phyloP scores from a whole-genome alignment of 2,888 invertebrate genomes.

The Rapana venosa region DNA sequence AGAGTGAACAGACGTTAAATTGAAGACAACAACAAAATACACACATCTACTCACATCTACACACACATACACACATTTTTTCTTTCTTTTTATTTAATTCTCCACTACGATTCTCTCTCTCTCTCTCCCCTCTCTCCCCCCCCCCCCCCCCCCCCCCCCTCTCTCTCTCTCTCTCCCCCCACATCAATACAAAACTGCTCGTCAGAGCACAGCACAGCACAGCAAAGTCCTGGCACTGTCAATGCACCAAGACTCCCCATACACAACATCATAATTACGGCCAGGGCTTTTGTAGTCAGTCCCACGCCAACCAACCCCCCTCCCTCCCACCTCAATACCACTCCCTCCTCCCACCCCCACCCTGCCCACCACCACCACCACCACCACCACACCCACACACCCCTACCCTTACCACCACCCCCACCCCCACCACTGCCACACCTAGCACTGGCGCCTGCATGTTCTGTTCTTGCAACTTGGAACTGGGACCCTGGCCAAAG shows the following conservation, averaged over 20 bases:
- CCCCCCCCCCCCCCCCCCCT: too few relatives aligned
- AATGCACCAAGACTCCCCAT: neutral
- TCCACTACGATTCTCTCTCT: too few relatives aligned
- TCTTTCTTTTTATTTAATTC: too few relatives aligned
- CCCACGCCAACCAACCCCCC: neutral
- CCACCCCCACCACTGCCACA: neutral
- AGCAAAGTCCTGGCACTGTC: neutral
- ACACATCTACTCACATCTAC: neutral
- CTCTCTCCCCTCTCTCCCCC: too few relatives aligned
- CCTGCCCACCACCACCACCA: neutral
- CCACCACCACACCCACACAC: neutral
- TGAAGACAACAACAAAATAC: neutral
- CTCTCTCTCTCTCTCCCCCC: too few relatives aligned
- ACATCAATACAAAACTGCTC: too few relatives aligned
- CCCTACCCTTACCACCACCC: neutral
- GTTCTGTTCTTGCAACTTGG: too few relatives aligned
- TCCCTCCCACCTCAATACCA: neutral
- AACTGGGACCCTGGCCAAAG: constrained; percentile 4
- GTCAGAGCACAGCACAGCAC: too few relatives aligned
- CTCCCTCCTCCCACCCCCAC: neutral
- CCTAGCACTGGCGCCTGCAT: neutral
- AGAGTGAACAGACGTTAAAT: too few relatives aligned
- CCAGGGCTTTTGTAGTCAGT: neutral
- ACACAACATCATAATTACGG: neutral
- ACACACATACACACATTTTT: too few relatives aligned